Evolutionary conservation across 23 tunicate genomes (phyloP), one percentile per base, ranked within the genome.

Genomic region (Trididemnum clinides): DNA sequence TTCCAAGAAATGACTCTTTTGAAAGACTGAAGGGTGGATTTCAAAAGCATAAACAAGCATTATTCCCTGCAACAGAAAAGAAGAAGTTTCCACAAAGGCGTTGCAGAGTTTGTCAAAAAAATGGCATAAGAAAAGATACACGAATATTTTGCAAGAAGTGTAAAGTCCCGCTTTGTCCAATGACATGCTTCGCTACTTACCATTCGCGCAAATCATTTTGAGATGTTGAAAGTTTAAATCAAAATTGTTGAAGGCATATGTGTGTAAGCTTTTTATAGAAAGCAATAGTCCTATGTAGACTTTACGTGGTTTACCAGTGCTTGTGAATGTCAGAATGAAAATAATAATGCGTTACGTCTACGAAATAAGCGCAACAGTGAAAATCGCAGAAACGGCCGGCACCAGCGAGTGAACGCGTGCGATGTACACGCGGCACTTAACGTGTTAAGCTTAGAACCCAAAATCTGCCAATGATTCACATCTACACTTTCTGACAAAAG

Each of bases 1-100:
- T 28, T 66, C 75, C 75, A n/a, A 66, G 75, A 66, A 66, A 66
- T 31, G 75, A 66, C 75, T 66, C 37, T 31, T 29, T 28, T 31
- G 75, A 66, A 66, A 66, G 37, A 66, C n/a, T 66, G 75, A 66
- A 37, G 31, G 75, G 75, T 66, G 75, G 75, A 10, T 66, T 66
- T 66, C 75, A 66, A 66, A 36, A 37, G 6, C 75, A 66, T 66
- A 6, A 66, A 37, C 75, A 66, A 66, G 75, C 75, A 66, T 10
- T 66, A 6, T 66, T 66, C 75, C 37, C 75, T 66, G 75, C 75
- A 66, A 66, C 37, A 15, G 75, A 29, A 6, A 66, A 66, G 4
- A 66, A 66, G 31, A 66, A 28, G 75, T 66, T 28, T 37, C 75
- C 69, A 22, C 69, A 59, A 26, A 59, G 69, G 21, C 69, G 69